These are phyloP conservation scores for Platycercus adscitus DNA, from an alignment of 2,113 vertebrate species.

Conservation along the genomic window DNA sequence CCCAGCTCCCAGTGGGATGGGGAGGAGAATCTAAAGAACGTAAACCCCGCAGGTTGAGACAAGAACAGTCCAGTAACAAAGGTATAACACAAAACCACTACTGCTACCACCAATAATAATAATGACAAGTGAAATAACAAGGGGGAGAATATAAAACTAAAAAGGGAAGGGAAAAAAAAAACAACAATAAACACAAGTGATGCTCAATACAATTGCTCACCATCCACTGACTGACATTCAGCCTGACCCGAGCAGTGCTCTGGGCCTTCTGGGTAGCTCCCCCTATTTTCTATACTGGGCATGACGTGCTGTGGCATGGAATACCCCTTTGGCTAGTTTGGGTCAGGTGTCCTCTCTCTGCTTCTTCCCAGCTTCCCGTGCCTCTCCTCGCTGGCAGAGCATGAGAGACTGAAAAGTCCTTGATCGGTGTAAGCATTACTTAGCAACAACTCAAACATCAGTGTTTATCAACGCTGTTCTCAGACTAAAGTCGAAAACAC, in stretches of 20 bases:
- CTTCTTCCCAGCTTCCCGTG: background rate
- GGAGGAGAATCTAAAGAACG: background rate
- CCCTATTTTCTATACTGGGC: background rate
- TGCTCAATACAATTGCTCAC: background rate
- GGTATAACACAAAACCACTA: background rate
- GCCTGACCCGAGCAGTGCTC: background rate
- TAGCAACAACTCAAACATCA: background rate
- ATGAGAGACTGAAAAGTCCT: background rate
- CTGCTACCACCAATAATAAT: background rate
- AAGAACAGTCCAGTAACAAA: background rate
- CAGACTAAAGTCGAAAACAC: background rate
- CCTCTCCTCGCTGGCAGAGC: background rate
- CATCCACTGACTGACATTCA: background rate
- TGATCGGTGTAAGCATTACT: background rate
- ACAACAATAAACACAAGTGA: background rate
- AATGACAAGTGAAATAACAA: background rate
- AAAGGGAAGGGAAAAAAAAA: background rate
- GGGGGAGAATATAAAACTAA: background rate
- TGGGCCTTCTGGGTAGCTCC: background rate
- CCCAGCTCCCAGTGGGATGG: background rate
- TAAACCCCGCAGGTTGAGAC: background rate
- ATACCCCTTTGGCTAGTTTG: background rate
- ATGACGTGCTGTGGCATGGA: background rate
- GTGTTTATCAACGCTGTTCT: background rate
- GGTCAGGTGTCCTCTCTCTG: background rate